phyloP scores from a whole-genome alignment of 2,888 invertebrate species.

The Rhagonycha fulva region DNA sequence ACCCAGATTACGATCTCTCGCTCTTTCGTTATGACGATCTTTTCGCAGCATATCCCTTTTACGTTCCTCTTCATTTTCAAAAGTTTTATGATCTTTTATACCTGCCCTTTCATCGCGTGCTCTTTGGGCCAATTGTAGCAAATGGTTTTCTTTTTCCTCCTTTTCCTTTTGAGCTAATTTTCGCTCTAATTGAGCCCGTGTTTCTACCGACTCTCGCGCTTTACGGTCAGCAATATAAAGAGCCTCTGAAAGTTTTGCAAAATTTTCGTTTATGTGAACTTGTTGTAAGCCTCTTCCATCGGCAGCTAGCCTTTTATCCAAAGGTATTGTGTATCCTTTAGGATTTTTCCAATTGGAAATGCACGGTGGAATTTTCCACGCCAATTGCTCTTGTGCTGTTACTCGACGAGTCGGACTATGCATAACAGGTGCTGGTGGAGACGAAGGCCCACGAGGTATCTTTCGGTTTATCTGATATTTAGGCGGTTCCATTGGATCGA shows the following conservation, averaged over 20 bases:
- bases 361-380: constrained; percentile 99
- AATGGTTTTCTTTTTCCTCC: constrained; percentile 94
- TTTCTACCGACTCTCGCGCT: constrained; percentile 96
- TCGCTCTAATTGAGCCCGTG: constrained; percentile 93
- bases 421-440: constrained; percentile 97
- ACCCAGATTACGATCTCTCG: constrained; percentile 89
- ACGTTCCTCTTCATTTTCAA: constrained; percentile 71
- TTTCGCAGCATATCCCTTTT: constrained; percentile 86
- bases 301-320: constrained; percentile 97
- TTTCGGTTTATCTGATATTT: constrained; percentile 98
- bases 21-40: constrained; percentile 89
- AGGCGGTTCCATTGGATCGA: constrained; percentile 99
- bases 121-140: constrained; percentile 90
- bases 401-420: constrained; percentile 98
- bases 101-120: constrained; percentile 96
- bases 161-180: constrained; percentile 97
- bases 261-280: constrained; percentile 98
- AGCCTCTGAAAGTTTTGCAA: constrained; percentile 97
- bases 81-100: constrained; percentile 58
- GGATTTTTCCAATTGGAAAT: constrained; percentile 99
- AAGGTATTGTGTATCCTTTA: constrained; percentile 94
- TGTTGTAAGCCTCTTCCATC: constrained; percentile 97
- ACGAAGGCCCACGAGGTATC: constrained; percentile 97
- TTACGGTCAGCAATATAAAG: constrained; percentile 96
- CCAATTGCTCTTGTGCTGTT: constrained; percentile 97